Evolutionary conservation across 2,113 vertebrate species (phyloP).

Genomic region (Microtus ochrogaster): DNA sequence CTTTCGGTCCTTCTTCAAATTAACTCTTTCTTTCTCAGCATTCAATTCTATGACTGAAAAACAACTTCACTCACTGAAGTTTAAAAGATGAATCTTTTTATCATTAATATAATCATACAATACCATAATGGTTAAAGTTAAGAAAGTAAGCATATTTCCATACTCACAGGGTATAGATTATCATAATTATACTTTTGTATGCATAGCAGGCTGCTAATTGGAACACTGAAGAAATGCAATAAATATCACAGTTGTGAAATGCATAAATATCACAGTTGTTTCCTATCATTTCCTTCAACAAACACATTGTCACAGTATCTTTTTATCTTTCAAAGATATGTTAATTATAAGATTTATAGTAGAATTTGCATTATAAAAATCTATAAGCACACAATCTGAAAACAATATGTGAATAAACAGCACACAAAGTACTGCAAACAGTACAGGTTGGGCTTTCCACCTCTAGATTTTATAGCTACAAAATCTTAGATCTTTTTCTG

Average conservation of each 20-base stretch:
- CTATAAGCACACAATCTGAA: neutral
- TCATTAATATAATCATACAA: constrained; percentile 13
- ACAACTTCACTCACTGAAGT: neutral
- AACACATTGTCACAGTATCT: neutral
- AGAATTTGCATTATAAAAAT: constrained; percentile 43
- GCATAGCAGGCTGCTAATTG: constrained; percentile 1
- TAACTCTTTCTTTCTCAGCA: constrained; percentile 12
- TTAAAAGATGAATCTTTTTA: constrained; percentile 8
- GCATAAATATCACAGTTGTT: neutral
- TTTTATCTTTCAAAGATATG: constrained; percentile 42
- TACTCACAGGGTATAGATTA: neutral
- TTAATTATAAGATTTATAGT: constrained; percentile 34
- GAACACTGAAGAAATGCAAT: neutral
- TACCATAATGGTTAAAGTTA: neutral
- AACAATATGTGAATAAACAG: neutral
- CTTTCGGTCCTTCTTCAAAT: constrained; percentile 7
- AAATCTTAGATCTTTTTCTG: constrained; percentile 9
- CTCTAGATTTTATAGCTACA: neutral
- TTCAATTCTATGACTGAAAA: constrained; percentile 49
- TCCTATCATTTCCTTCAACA: neutral
- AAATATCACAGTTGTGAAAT: neutral
- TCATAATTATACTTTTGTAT: constrained; percentile 8
- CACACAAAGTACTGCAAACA: neutral
- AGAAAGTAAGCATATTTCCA: constrained; percentile 20
- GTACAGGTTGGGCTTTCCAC: neutral